Percentiles rank a stretch among this genome's conserved stretches.
Evolutionary conservation across 2,797 vertebrate species (phyloP).

Genomic region (Gymnoscopelus microlampas): DNA sequence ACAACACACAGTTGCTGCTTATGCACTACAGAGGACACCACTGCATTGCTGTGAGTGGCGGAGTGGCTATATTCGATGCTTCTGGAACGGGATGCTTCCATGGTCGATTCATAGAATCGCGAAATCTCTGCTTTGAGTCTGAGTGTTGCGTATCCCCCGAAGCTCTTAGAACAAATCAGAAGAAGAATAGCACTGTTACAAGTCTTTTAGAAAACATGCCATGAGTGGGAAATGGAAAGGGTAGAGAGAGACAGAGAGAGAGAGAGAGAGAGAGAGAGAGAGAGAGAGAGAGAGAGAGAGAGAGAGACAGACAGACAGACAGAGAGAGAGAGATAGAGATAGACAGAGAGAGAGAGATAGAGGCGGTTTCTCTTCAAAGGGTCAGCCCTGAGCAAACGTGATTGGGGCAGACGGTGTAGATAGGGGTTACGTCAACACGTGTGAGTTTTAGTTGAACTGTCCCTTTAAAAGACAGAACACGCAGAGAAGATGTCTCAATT

Average conservation of each 20-base stretch:
- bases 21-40: too few species aligned
- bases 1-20: too few species aligned
- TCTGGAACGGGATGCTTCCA: too few species aligned
- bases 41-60: too few species aligned
- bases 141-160: too few species aligned
- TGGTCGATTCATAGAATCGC: too few species aligned
- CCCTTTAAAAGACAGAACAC: slow-evolving; percentile 50
- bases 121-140: too few species aligned
- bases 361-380: slow-evolving; percentile 24
- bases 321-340: neutral
- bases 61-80: too few species aligned
- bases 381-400: slow-evolving; percentile 1
- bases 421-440: slow-evolving; percentile 24
- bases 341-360: neutral
- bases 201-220: slow-evolving; percentile 7
- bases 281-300: neutral
- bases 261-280: neutral
- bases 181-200: slow-evolving; percentile 10
- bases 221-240: too few species aligned
- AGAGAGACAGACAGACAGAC: neutral
- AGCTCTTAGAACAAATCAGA: too few species aligned
- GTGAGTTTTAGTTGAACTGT: slow-evolving; percentile 41
- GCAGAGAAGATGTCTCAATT: slow-evolving; percentile 57
- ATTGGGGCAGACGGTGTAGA: slow-evolving; percentile 22
- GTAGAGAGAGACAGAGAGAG: neutral